Percentiles rank a stretch among this genome's conserved stretches.
Evolutionary conservation across 2,888 invertebrate genomes (phyloP).

Genomic region (Tachina grossa): DNA sequence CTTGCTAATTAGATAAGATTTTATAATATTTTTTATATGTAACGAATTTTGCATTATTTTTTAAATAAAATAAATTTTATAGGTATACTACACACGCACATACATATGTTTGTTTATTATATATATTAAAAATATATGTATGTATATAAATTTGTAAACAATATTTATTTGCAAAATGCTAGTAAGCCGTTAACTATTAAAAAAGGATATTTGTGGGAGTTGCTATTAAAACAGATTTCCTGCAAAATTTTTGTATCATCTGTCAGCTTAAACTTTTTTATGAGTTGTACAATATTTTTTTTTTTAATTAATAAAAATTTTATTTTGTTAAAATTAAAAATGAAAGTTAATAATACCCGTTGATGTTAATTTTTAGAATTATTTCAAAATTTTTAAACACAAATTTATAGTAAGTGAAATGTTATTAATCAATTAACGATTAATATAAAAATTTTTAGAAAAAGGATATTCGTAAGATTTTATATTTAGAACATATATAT

Average conservation of each 20-base stretch:
- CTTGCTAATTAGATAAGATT: no score
- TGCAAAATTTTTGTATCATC: background rate
- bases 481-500: background rate
- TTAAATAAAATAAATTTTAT: no score
- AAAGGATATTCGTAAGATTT: background rate
- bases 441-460: background rate
- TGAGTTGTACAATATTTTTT: background rate
- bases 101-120: no score
- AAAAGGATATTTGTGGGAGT: background rate
- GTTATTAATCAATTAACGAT: background rate
- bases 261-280: background rate
- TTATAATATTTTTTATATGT: no score
- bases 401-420: background rate
- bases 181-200: background rate
- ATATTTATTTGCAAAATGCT: no score
- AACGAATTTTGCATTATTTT: no score
- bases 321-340: no score
- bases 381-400: background rate
- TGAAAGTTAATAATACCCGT: no score
- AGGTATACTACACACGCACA: no score
- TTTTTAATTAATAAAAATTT: background rate
- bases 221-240: background rate
- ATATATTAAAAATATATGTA: no score
- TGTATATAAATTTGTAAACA: no score
- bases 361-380: background rate